phyloP scores from a whole-genome alignment of 2,797 vertebrate genomes.

The Ctenopoma kingsleyae region DNA sequence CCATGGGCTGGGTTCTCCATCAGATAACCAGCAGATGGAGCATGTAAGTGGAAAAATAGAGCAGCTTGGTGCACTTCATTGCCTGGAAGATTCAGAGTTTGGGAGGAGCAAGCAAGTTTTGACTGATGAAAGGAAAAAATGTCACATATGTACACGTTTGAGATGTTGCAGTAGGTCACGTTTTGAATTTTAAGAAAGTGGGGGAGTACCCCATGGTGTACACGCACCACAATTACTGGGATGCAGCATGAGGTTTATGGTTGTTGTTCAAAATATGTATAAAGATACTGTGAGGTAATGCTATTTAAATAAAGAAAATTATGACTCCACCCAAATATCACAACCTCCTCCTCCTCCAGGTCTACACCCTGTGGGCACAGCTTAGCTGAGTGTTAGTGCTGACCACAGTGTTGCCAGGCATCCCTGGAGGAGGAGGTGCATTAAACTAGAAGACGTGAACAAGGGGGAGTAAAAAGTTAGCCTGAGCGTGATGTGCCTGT shows the following conservation, averaged over 20 bases:
- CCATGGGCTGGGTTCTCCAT: slow-evolving; percentile 29
- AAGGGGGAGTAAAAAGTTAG: slow-evolving; percentile 46
- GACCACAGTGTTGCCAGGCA: slow-evolving; percentile 69
- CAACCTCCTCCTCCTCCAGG: slow-evolving; percentile 30
- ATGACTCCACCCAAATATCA: slow-evolving; percentile 71
- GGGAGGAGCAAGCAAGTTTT: slow-evolving; percentile 37
- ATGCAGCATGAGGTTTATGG: slow-evolving; percentile 11
- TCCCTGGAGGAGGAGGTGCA: slow-evolving; percentile 74
- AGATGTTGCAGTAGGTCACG: slow-evolving; percentile 22
- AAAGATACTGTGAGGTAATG: slow-evolving; percentile 13
- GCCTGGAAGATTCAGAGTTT: slow-evolving; percentile 35
- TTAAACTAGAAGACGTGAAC: slow-evolving; percentile 45
- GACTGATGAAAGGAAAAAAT: slow-evolving; percentile 30
- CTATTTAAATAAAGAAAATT: slow-evolving; percentile 30
- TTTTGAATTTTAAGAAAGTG: not conserved
- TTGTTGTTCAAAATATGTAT: slow-evolving; percentile 32
- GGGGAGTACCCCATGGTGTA: not conserved
- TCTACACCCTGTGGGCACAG: slow-evolving; percentile 71
- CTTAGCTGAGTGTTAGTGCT: slow-evolving; percentile 46
- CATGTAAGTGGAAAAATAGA: slow-evolving; percentile 45
- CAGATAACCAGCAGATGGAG: slow-evolving; percentile 77
- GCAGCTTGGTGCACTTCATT: not conserved
- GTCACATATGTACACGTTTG: slow-evolving; percentile 31
- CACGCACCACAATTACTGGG: not conserved
- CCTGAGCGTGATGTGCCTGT: slow-evolving; percentile 38